Base-by-base conservation (phyloP, 2,113 vertebrate species). In the Urocynchramus pylzowi region DNA sequence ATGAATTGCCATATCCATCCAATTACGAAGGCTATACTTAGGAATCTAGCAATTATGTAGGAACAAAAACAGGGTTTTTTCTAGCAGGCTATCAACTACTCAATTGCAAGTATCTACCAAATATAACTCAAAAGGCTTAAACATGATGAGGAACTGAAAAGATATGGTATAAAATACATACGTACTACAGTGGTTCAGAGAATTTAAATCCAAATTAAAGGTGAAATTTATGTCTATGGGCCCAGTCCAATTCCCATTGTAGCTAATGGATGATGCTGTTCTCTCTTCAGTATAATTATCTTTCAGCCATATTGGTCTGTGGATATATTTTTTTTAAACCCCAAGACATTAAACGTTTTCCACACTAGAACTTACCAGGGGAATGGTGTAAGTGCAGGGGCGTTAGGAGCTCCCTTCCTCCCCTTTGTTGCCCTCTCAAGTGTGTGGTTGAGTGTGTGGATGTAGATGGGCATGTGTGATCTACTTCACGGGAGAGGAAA, bases 61-160 rank as follows among this genome's bases (percentile, higher is more conserved):
- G 61, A 94, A 95, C 94, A 95, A 89, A 95, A 93, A 0, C 56
- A 92, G 39, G 11, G 14, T 56, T 84, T 89, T 83, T 95, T 54
- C 50, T 82, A 92, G 67, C 71, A 95, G 59, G 60, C 56, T 86
- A 90, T 77, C 76, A 89, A 60, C 69, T 89, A 53, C 21, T 91
- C 83, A 92, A 92, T 49, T 92, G 33, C 65, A 94, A 91, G 61
- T 41, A 91, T 68, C 54, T 73, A 71, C 31, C 31, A 89, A 91
- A 92, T 84, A 68, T 82, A 94, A 68, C 61, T 76, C 28, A 84
- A 88, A 93, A 92, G 69, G 33, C 56, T 95, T 90, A 84, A 94
- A 64, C 30, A 54, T 26, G 42, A 33, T 86, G 35, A 90, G 35
- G 41, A 89, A 67, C 33, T 44, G 57, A 78, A 95, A 91, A 75